Conservation (phyloP, 2,797 vertebrate species). For the Galagoides demidoff region DNA sequence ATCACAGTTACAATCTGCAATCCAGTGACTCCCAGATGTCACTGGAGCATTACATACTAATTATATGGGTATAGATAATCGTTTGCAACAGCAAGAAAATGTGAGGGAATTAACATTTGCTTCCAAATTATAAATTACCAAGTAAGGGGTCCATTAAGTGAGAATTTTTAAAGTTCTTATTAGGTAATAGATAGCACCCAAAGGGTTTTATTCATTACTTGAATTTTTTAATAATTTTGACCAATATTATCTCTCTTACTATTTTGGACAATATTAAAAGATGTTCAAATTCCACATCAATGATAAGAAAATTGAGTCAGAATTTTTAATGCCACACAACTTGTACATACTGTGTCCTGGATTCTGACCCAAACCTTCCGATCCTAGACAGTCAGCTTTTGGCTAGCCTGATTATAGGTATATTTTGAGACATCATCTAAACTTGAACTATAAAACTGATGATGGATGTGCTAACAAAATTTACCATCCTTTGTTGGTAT, state of each 20-base stretch:
- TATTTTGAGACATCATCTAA: neutral
- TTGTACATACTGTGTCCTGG: neutral
- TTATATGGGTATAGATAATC: neutral
- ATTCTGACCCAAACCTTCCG: neutral
- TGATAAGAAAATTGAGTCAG: neutral
- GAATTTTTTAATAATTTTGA: neutral
- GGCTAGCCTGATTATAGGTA: neutral
- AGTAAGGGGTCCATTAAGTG: neutral
- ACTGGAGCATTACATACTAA: neutral
- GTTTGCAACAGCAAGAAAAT: neutral
- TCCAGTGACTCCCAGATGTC: neutral
- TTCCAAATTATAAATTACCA: neutral
- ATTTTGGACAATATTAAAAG: neutral
- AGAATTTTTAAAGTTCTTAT: neutral
- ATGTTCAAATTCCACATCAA: neutral
- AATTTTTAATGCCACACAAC: neutral
- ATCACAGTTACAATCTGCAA: too few species aligned
- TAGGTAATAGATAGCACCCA: neutral
- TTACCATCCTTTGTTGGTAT: neutral
- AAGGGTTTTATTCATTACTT: neutral
- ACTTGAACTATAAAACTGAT: neutral
- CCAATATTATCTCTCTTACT: neutral
- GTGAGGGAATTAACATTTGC: neutral
- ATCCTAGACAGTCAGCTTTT: neutral
- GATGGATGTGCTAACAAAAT: neutral